Conservation (phyloP, 2,888 invertebrate species). For the Bedellia somnulentella region DNA sequence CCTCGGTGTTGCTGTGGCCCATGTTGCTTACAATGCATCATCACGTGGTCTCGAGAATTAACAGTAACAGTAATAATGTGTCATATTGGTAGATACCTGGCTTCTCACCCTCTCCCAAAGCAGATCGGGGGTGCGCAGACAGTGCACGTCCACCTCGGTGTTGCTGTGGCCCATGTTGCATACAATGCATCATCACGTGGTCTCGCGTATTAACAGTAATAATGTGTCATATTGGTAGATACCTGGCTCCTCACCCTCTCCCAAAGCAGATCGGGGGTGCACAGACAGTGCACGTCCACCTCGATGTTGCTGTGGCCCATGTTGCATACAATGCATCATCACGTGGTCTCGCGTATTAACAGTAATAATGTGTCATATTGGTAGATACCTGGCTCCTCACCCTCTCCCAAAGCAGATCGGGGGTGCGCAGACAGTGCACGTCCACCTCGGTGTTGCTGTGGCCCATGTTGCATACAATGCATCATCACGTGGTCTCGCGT, state of each 20-base stretch:
- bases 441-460: constrained; percentile 96
- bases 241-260: constrained; percentile 86
- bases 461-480: constrained; percentile 96
- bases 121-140: constrained; percentile 81
- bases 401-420: constrained; percentile 90
- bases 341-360: no score
- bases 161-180: constrained; percentile 98
- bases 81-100: no score
- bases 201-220: no score
- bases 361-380: no score
- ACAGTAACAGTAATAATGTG: no score
- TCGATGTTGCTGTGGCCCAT: constrained; percentile 98
- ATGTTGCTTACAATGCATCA: constrained; percentile 95
- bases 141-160: constrained; percentile 90
- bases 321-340: constrained; percentile 93
- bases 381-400: constrained; percentile 77
- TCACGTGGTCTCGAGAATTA: no score
- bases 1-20: constrained; percentile 97
- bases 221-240: no score
- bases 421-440: constrained; percentile 61
- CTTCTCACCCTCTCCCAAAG: constrained; percentile 93
- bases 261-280: constrained; percentile 88
- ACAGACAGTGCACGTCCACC: constrained; percentile 32
- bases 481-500: no score
- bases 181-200: constrained; percentile 89